Evolutionary conservation across 2,888 invertebrate species (phyloP), one percentile per base, ranked within the genome.

Genomic region (Epinotia bilunana): DNA sequence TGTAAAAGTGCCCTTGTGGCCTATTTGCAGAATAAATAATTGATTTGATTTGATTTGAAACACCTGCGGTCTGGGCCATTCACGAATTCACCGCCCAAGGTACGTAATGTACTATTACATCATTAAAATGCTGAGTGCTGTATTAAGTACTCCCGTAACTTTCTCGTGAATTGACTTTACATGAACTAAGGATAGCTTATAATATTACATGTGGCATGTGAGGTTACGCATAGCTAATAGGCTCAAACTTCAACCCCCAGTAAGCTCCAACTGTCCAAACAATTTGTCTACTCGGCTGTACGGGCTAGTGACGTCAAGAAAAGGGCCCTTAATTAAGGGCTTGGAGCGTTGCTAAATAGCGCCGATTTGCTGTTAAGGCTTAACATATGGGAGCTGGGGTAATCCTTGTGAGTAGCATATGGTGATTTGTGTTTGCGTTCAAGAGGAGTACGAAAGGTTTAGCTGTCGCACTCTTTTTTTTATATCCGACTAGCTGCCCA

Each of bases 301-400:
- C 83, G 87, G 87, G 78, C 80, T 82, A 83, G 83, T 79, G 81
- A 85, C 83, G 91, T 89, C 90, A 90, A 86, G 90, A 88, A 90
- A 91, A 91, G 90, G 88, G 87, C 84, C 86, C 87, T 90, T 91
- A 90, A 90, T 91, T 91, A 89, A 87, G 86, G 84, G 85, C 83
- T 84, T 79, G 83, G 80, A 76, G 81, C 85, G 81, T 83, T 84
- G 86, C 87, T 91, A 90, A 91, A 90, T 91, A 90, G 88, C 87
- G 83, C 85, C 87, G 89, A 91, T 90, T 90, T 87, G 84, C 84
- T 83, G 83, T 89, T 87, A 86, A 89, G 85, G 91, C 88, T 90
- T 88, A 88, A 82, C 83, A 83, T 39, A 18, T 57, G 57, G 33
- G 53, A 82, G 79, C 84, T 83, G 80, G 78, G 78, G 81, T 88